Percentiles rank a stretch among this genome's conserved stretches.
phyloP scores from a whole-genome alignment of 2,113 vertebrate species.

The Malurus elegans region DNA sequence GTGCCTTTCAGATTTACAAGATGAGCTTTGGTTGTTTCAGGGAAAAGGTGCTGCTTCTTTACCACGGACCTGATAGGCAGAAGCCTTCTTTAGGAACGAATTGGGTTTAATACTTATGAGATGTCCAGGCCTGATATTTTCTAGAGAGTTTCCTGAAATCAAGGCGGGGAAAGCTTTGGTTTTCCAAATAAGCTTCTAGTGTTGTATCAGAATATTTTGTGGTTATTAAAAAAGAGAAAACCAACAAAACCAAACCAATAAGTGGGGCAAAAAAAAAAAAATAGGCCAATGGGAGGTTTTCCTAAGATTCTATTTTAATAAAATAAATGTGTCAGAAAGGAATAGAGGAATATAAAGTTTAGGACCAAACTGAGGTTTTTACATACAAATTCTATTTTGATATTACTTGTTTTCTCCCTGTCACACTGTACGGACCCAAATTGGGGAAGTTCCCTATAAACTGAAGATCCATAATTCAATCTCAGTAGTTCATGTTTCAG shows the following conservation, averaged over 20 bases:
- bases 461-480: neutral
- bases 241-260: neutral
- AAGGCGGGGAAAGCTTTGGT: neutral
- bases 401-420: neutral
- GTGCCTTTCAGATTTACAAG: neutral
- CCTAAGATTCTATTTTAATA: neutral
- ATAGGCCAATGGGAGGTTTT: neutral
- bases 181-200: neutral
- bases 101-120: neutral
- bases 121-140: neutral
- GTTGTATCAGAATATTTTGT: neutral
- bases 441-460: neutral
- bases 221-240: neutral
- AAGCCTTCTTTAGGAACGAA: neutral
- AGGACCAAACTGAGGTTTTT: neutral
- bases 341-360: neutral
- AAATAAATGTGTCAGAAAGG: neutral
- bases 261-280: neutral
- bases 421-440: neutral
- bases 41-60: neutral
- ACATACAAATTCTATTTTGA: neutral
- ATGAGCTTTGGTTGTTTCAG: neutral
- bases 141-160: neutral
- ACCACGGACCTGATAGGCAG: neutral
- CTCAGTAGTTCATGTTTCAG: neutral